Conservation (phyloP, 2,797 vertebrate species). For the Poecilia wingei region DNA sequence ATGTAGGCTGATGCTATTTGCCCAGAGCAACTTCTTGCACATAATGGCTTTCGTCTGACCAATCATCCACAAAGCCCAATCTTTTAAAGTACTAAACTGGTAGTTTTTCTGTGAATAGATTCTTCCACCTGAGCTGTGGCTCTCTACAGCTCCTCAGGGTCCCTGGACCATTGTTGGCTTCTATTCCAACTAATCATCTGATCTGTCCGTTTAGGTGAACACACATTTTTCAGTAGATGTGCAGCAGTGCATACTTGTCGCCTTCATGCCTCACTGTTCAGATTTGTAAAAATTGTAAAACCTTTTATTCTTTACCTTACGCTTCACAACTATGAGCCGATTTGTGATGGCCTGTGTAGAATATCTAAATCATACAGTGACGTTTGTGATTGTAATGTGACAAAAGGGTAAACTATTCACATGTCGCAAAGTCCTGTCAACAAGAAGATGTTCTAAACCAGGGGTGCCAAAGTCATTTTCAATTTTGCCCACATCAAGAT, state of each 20-base stretch:
- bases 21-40: not conserved
- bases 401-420: not conserved
- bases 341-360: not conserved
- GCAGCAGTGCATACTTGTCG: not conserved
- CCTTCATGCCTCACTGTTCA: not conserved
- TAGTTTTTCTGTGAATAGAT: not conserved
- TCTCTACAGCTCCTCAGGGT: not conserved
- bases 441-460: not conserved
- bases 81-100: not conserved
- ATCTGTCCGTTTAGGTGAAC: not conserved
- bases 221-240: not conserved
- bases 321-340: not conserved
- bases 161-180: not conserved
- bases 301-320: not conserved
- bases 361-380: not conserved
- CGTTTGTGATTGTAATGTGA: not conserved
- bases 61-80: not conserved
- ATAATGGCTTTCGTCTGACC: not conserved
- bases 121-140: not conserved
- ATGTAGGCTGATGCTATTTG: not conserved
- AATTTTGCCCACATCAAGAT: too few species aligned
- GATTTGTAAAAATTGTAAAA: not conserved
- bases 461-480: too few species aligned
- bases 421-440: not conserved
- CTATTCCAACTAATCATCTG: not conserved